A percentile compares a stretch with the other conserved stretches of the same genome.
phyloP scores from a whole-genome alignment of 2,888 invertebrate species.

The Loripinus fragilis region DNA sequence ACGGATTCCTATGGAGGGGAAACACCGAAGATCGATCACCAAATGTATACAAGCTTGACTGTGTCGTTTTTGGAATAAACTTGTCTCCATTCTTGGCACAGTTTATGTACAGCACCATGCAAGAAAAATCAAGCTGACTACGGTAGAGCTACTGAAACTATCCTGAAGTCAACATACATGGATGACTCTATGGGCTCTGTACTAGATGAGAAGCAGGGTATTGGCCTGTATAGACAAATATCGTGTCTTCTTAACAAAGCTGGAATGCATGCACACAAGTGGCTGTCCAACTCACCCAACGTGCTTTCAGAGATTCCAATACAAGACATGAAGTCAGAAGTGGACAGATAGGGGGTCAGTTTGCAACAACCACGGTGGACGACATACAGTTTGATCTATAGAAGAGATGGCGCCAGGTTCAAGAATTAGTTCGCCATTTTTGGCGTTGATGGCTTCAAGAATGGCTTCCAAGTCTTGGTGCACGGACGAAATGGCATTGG shows the following conservation, averaged over 20 bases:
- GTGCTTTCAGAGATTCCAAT: constrained; percentile 48
- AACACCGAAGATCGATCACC: constrained; percentile 14
- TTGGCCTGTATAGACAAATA: constrained; percentile 47
- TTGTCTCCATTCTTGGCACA: constrained; percentile 61
- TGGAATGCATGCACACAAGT: constrained; percentile 48
- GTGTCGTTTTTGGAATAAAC: constrained; percentile 59
- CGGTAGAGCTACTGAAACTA: constrained; percentile 54
- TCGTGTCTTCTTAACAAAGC: constrained; percentile 39
- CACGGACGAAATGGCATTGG: too few species aligned
- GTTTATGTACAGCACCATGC: constrained; percentile 54
- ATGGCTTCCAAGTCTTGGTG: too few species aligned
- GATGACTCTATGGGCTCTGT: constrained; percentile 59
- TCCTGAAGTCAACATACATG: constrained; percentile 60
- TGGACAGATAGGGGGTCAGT: too few species aligned
- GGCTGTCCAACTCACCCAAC: constrained; percentile 50
- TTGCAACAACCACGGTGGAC: too few species aligned
- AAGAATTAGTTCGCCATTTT: too few species aligned
- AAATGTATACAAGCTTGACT: constrained; percentile 47
- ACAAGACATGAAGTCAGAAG: constrained; percentile 35
- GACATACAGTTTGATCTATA: too few species aligned
- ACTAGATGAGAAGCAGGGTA: constrained; percentile 24
- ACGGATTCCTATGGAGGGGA: constrained; percentile 34
- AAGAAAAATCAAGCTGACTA: neutral
- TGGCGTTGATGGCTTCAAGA: too few species aligned
- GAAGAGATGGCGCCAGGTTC: too few species aligned